These are phyloP conservation scores for Trichogramma dendrolimi DNA, from an alignment of 2,888 invertebrate genomes.

Conservation along the genomic window DNA sequence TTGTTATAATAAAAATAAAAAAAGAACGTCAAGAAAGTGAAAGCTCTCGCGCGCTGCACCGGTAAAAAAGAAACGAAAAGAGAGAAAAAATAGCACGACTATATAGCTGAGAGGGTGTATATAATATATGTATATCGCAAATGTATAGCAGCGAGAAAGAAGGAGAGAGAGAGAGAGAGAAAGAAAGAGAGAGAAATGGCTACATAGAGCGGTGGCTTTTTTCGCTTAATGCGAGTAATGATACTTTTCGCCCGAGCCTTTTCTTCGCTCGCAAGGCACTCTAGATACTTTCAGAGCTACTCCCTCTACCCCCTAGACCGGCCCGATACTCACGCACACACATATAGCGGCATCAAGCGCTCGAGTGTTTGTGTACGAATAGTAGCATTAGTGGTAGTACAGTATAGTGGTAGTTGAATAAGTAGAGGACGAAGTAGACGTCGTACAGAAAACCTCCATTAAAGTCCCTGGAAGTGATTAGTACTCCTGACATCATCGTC, in stretches of 20 bases:
- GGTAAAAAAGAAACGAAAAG: not conserved
- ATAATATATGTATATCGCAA: too few relatives aligned
- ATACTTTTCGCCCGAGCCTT: slow-evolving; percentile 43
- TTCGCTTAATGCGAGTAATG: slow-evolving; percentile 49
- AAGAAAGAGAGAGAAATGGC: slow-evolving; percentile 27
- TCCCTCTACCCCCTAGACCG: too few relatives aligned
- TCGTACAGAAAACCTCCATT: slow-evolving; percentile 53
- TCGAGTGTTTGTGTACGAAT: not conserved
- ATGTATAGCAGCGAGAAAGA: not conserved
- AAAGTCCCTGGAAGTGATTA: slow-evolving; percentile 53
- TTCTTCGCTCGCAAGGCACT: slow-evolving; percentile 40
- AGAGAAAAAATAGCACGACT: not conserved
- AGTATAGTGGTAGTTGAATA: slow-evolving; percentile 41
- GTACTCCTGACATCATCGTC: slow-evolving; percentile 39
- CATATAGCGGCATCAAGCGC: too few relatives aligned
- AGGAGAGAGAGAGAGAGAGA: not conserved
- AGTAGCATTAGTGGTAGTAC: slow-evolving; percentile 2
- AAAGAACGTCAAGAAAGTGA: too few relatives aligned
- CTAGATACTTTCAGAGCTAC: slow-evolving; percentile 33
- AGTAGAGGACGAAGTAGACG: slow-evolving; percentile 52
- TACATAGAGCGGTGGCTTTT: slow-evolving; percentile 32
- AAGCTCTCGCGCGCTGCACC: too few relatives aligned
- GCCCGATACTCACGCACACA: too few relatives aligned
- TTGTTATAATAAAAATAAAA: too few relatives aligned
- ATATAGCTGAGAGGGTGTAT: not conserved